phyloP scores from a whole-genome alignment of 2,113 vertebrate species.

The Corythornis cristatus region DNA sequence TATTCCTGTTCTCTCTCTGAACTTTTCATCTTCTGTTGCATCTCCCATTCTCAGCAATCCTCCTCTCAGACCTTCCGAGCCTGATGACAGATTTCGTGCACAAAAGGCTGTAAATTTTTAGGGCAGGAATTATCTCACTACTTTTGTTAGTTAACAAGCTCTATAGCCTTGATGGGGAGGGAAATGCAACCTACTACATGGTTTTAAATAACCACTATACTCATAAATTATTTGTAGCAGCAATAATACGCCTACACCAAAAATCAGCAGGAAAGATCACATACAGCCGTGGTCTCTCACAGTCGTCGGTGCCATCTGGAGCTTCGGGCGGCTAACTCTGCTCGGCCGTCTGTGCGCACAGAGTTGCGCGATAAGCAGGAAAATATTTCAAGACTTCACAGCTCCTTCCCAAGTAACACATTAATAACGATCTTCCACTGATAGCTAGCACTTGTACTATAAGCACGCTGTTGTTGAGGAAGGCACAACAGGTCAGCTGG shows the following conservation, averaged over 20 bases:
- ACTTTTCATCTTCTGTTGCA: background rate
- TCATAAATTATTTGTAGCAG: constrained; percentile 57
- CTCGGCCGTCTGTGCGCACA: background rate
- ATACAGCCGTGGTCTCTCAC: background rate
- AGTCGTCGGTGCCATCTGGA: background rate
- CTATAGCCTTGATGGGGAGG: background rate
- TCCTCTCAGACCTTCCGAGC: constrained; percentile 6
- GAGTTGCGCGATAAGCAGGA: background rate
- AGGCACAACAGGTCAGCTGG: background rate
- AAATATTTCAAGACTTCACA: background rate
- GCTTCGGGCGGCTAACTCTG: background rate
- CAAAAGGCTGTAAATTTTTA: constrained; percentile 19
- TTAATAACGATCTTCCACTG: background rate
- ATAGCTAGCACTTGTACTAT: background rate
- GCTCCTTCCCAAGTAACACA: background rate
- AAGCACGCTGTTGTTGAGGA: background rate
- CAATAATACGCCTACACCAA: constrained; percentile 35
- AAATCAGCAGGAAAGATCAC: constrained; percentile 24
- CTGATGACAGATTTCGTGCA: background rate
- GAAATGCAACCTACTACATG: constrained; percentile 20
- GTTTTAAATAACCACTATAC: constrained; percentile 50
- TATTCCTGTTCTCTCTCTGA: background rate
- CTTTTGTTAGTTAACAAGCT: constrained; percentile 40
- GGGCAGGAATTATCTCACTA: constrained; percentile 3
- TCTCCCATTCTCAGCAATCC: background rate